A percentile compares a stretch with the other conserved stretches of the same genome.
phyloP scores from a whole-genome alignment of 2,888 invertebrate species.

The Napeogenes sylphis region DNA sequence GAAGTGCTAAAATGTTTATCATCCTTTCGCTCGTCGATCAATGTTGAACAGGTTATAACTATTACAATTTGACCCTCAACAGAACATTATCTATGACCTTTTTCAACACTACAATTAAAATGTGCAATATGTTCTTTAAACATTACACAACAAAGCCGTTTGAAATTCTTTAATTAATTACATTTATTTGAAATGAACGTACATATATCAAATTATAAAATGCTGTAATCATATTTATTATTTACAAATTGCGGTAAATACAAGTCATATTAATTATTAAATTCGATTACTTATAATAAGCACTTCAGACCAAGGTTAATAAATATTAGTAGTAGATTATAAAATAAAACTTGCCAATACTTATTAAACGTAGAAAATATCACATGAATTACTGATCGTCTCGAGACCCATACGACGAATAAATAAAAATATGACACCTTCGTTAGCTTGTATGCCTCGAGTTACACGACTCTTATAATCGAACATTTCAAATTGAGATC shows the following conservation, averaged over 20 bases:
- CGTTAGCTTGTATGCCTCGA: conserved; percentile 32
- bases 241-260: too few species aligned
- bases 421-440: conserved; percentile 34
- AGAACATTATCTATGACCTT: not conserved
- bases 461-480: conserved; percentile 27
- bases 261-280: too few species aligned
- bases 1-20: not conserved
- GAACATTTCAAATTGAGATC: conserved; percentile 32
- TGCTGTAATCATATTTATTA: too few species aligned
- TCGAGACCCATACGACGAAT: conserved; percentile 36
- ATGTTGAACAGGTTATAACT: conserved; percentile 1
- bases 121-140: not conserved
- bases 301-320: too few species aligned
- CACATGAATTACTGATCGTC: conserved; percentile 9
- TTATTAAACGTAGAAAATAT: conserved; percentile 2
- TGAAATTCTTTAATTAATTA: not conserved
- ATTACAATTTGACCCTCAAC: conserved; percentile 3
- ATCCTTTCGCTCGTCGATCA: not conserved
- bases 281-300: too few species aligned
- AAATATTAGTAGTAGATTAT: too few species aligned
- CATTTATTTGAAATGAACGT: not conserved
- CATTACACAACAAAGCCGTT: conserved; percentile 1
- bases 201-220: not conserved
- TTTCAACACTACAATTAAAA: conserved; percentile 2
- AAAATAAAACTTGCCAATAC: not conserved